Percentiles rank a stretch among this genome's conserved stretches.
phyloP scores from a whole-genome alignment of 2,888 invertebrate genomes.

The Pterostichus madidus region DNA sequence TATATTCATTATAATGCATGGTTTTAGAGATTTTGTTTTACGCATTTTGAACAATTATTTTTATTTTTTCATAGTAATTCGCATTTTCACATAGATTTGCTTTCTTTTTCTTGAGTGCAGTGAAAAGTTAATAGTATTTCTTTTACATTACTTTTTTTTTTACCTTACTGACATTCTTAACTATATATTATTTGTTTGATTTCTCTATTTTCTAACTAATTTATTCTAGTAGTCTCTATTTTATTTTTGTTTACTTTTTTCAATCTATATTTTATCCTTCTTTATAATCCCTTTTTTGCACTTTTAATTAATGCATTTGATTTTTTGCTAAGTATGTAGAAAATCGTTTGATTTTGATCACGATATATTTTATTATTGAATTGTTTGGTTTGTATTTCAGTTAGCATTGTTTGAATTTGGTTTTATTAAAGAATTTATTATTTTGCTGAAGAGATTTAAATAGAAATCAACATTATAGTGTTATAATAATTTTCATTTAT shows the following conservation, averaged over 20 bases:
- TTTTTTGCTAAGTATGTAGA: too few relatives aligned
- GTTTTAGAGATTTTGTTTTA: slow-evolving; percentile 42
- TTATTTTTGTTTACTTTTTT: too few relatives aligned
- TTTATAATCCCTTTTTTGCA: too few relatives aligned
- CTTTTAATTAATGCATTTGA: too few relatives aligned
- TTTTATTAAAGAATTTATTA: slow-evolving; percentile 25
- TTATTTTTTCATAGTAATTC: slow-evolving; percentile 11
- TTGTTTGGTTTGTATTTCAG: neutral
- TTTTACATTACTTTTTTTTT: too few relatives aligned
- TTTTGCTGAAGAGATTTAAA: slow-evolving; percentile 33
- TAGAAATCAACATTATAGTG: neutral
- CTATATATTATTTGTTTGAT: too few relatives aligned
- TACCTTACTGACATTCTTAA: too few relatives aligned
- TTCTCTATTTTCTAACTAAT: too few relatives aligned
- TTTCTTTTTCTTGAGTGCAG: neutral
- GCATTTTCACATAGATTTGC: slow-evolving; percentile 13
- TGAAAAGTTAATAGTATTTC: too few relatives aligned
- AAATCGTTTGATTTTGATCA: too few relatives aligned
- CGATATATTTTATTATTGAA: neutral
- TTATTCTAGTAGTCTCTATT: too few relatives aligned
- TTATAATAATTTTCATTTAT: neutral
- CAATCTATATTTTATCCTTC: too few relatives aligned
- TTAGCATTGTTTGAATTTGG: slow-evolving; percentile 27
- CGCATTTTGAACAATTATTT: neutral
- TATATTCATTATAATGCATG: slow-evolving; percentile 64